Base-by-base conservation (phyloP, 2,113 vertebrate genomes). In the Saiga tatarica region DNA sequence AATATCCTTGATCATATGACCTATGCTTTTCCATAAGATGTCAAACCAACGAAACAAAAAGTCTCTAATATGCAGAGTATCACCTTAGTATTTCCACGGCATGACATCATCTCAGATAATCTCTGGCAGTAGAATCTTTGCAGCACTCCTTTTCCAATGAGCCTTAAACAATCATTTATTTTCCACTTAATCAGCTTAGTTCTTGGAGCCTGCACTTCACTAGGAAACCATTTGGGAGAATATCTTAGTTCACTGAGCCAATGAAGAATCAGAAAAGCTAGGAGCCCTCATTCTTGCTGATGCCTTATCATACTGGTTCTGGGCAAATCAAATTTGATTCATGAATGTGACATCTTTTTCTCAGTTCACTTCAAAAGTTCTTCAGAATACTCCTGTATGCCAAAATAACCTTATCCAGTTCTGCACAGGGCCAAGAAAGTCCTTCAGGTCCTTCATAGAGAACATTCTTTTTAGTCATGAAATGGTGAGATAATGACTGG, bases 401-500 rank as follows among this genome's bases (percentile, higher is more conserved):
- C 62, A 45, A 97, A 94, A 91, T 57, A 87, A 74, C 10, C 16
- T 82, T 82, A 87, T 45, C 26, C 60, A 62, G 64, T 47, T 87
- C 59, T 53, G 60, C 28, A 85, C 7, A 16, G 0, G 0, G 89
- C 52, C 28, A 30, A 2, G 0, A 91, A 9, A n/a, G 11, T 53
- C 45, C 89, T 21, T 67, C 71, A 86, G 67, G 52, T 71, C 36
- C 78, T 94, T 96, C 12, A 0, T 13, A 74, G 71, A 79, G 47
- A 95, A 84, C 28, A 42, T 88, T 92, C 16, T 7, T 97, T 98
- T 16, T 64, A 95, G 89, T 84, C 89, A 91, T 5, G 60, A 92
- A 96, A 97, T 95, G 67, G 95, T 97, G 98, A 98, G 96, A 97
- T 95, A 98, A 98, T 91, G 76, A 85, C 59, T 95, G 91, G 90